phyloP scores from a whole-genome alignment of 35 echinoderm and acorn worm genomes.

The Chiridota heheva region DNA sequence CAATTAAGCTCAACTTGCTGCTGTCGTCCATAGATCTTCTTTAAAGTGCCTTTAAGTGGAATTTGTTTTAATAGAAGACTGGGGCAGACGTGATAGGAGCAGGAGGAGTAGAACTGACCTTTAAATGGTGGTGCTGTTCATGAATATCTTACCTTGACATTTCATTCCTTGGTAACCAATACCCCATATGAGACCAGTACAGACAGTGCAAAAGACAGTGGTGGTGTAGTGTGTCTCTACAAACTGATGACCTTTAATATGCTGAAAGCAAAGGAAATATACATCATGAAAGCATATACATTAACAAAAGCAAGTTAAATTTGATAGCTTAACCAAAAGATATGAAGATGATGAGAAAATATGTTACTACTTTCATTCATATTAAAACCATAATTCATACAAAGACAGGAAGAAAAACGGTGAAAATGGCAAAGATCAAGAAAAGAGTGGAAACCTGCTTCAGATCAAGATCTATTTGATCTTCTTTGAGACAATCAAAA shows the following conservation, averaged over 20 bases:
- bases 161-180: conserved; percentile 86
- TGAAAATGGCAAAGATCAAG: too few species aligned
- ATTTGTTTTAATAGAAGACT: not conserved
- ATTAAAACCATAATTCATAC: too few species aligned
- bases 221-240: conserved; percentile 62
- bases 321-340: not conserved
- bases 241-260: conserved; percentile 87
- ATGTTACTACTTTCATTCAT: not conserved
- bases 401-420: too few species aligned
- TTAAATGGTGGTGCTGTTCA: too few species aligned
- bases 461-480: too few species aligned
- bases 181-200: conserved; percentile 86
- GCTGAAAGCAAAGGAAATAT: conserved; percentile 34
- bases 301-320: not conserved
- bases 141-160: conserved; percentile 89
- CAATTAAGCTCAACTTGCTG: too few species aligned
- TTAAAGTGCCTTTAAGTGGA: not conserved
- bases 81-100: not conserved
- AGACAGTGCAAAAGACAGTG: conserved; percentile 67
- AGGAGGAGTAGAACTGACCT: too few species aligned
- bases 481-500: too few species aligned
- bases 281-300: not conserved
- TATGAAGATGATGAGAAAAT: not conserved
- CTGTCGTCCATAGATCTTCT: too few species aligned
- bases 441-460: too few species aligned